These are phyloP conservation scores for Trachelus stipa DNA, from an alignment of 2,888 invertebrate genomes.

Conservation along the genomic window DNA sequence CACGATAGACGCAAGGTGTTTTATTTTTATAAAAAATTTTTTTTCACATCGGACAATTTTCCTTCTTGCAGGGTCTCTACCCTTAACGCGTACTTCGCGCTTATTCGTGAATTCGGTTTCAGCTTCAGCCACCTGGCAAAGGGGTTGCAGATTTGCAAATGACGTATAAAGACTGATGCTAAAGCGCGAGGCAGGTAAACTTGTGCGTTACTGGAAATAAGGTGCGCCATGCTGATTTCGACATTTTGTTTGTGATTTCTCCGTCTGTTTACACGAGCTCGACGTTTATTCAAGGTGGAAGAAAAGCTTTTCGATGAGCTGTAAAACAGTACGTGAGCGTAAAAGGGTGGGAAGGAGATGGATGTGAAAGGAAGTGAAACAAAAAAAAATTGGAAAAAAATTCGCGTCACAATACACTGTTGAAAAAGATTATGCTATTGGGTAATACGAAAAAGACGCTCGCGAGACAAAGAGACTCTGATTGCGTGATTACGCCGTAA, in stretches of 20 bases:
- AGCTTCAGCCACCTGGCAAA: background rate
- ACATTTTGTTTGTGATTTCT: background rate
- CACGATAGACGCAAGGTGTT: background rate
- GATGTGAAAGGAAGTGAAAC: background rate
- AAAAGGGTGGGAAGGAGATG: background rate
- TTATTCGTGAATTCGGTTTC: background rate
- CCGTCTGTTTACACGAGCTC: background rate
- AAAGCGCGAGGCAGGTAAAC: background rate
- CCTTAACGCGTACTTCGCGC: background rate
- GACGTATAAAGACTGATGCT: background rate
- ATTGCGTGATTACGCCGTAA: background rate
- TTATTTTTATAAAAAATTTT: background rate
- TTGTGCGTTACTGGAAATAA: background rate
- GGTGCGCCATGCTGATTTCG: background rate
- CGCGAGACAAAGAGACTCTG: background rate
- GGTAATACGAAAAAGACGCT: background rate
- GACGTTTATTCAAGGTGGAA: background rate
- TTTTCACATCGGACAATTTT: background rate
- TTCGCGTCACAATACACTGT: background rate
- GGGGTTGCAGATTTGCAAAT: background rate
- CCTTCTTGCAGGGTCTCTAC: background rate
- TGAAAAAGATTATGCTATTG: background rate
- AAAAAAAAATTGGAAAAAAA: background rate
- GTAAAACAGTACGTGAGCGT: background rate
- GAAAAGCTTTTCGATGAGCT: background rate